Evolutionary conservation across 1,140 invertebrate genomes (phyloP).

Genomic region (Calliopsis andreniformis): DNA sequence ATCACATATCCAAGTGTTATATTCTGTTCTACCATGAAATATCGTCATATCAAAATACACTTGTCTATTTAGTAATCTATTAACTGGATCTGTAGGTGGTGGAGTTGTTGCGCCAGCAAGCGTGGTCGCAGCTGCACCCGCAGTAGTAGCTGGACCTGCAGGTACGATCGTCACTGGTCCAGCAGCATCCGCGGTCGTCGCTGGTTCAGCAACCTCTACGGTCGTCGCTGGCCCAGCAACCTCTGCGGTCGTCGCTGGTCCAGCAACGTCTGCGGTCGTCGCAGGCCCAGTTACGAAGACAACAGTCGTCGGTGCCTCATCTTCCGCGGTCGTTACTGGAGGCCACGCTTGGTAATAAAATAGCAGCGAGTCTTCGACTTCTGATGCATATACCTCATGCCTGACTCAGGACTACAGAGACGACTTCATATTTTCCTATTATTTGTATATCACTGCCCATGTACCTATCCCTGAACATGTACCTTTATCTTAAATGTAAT

Average conservation of each 20-base stretch:
- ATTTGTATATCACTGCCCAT: background rate
- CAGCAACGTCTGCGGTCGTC: conserved; percentile 19
- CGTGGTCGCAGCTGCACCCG: background rate
- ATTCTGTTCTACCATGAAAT: too few species aligned
- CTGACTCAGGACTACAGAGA: background rate
- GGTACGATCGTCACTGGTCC: conserved; percentile 27
- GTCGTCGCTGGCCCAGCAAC: conserved; percentile 16
- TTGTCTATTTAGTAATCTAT: too few species aligned
- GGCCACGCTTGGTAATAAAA: background rate
- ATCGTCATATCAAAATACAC: too few species aligned
- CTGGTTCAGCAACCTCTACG: conserved; percentile 10
- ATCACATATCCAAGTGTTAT: too few species aligned
- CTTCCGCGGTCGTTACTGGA: conserved; percentile 9
- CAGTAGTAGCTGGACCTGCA: conserved; percentile 13
- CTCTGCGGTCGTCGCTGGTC: background rate
- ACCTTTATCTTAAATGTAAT: background rate
- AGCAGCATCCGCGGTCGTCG: background rate
- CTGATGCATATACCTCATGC: conserved; percentile 7
- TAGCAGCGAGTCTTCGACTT: background rate
- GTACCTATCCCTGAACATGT: background rate
- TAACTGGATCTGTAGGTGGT: conserved; percentile 8
- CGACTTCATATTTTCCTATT: background rate
- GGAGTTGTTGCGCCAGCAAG: background rate
- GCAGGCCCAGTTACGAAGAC: conserved; percentile 27
- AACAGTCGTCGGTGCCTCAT: conserved; percentile 7